Base-by-base conservation (phyloP, 2,797 vertebrate genomes). In the Poecilia velifera region DNA sequence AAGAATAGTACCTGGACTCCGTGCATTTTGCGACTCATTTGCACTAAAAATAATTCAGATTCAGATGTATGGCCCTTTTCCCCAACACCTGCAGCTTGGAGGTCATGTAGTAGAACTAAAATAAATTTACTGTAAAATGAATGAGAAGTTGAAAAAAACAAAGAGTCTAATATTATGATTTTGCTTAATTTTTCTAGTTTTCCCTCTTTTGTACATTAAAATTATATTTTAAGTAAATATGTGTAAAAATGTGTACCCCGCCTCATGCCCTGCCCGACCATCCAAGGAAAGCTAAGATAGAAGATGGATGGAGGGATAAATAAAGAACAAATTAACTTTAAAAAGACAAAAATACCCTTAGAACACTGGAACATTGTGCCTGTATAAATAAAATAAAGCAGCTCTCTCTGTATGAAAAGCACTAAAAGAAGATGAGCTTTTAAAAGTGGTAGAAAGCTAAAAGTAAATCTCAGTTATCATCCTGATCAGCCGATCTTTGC, bases 371-470 rank as follows among this genome's bases (percentile, higher is more conserved):
- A 53, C 7, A 25, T 53, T 53, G 49, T 51, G 49, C 0, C 20
- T 53, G 20, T 53, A 51, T 13, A 4, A 57, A 57, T 59, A 49
- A 14, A 49, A 49, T 49, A 14, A 14, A 20, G 18, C 47, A 49
- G 47, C 13, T 49, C 47, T 6, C 9, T 57, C 9, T 59, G 25
- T 28, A 59, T 28, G 28, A 59, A 57, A 28, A 28, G 1, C 9
- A 57, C n/a, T 59, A n/a, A 59, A 59, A n/a, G 55, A 59, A 59
- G 49, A 51, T 51, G 55, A 59, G 55, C n/a, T 59, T 59, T 59
- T 28, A 59, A 59, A 59, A 59, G n/a, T 4, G 0, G 13, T 14
- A 5, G n/a, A 51, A 51, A 51, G 7, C 3, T 51, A 51, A 20
- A 51, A 20, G 4, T 20, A 51, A 51, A 51, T 51, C 14, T 51